Conservation (phyloP, 1,140 invertebrate genomes). For the Lineus longissimus region DNA sequence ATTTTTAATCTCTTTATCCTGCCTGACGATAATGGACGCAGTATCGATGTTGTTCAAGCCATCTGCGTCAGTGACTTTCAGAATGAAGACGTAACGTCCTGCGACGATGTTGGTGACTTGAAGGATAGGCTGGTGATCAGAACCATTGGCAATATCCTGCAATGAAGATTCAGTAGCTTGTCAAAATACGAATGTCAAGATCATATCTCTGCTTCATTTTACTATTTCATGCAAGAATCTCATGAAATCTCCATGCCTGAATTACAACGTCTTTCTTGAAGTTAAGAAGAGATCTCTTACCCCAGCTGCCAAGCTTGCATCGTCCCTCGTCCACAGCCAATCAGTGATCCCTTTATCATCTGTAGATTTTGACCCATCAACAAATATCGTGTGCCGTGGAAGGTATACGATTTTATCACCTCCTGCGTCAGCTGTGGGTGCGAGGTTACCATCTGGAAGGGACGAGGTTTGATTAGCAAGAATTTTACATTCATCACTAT, state of each 20-base stretch:
- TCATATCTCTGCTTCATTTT: too few species aligned
- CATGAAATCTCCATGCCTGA: too few species aligned
- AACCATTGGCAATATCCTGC: slow-evolving; percentile 46
- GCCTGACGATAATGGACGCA: slow-evolving; percentile 79
- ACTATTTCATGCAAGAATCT: too few species aligned
- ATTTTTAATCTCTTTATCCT: slow-evolving; percentile 61
- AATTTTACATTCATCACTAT: too few species aligned
- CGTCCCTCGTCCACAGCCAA: slow-evolving; percentile 80
- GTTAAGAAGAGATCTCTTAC: too few species aligned
- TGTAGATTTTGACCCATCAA: slow-evolving; percentile 80
- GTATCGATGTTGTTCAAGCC: slow-evolving; percentile 75
- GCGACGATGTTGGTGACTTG: slow-evolving; percentile 78
- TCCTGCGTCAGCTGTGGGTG: slow-evolving; percentile 78
- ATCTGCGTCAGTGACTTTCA: slow-evolving; percentile 85
- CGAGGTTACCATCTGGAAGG: slow-evolving; percentile 75
- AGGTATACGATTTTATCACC: slow-evolving; percentile 64
- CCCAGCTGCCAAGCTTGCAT: slow-evolving; percentile 78
- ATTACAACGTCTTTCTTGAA: too few species aligned
- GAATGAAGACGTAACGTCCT: slow-evolving; percentile 81
- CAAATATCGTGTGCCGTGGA: slow-evolving; percentile 69
- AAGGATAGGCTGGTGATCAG: slow-evolving; percentile 46
- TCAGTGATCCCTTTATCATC: slow-evolving; percentile 83
- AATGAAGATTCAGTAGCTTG: slow-evolving; percentile 1
- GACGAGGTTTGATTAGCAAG: too few species aligned
- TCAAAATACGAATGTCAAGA: not conserved